phyloP scores from a whole-genome alignment of 2,113 vertebrate species.

The Melierax canorus region DNA sequence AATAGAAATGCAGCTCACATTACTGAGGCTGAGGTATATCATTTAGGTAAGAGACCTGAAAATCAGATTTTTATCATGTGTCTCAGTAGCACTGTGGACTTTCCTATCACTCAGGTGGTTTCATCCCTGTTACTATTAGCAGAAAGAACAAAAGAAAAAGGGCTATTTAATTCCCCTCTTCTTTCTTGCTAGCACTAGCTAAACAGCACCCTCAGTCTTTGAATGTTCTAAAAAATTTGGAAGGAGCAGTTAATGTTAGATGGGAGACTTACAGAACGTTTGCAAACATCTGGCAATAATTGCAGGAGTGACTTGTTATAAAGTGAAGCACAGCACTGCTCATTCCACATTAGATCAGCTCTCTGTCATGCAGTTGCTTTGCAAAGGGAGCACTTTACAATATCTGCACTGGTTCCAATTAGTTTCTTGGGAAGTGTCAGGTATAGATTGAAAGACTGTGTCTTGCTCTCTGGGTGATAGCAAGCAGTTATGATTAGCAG shows the following conservation, averaged over 20 bases:
- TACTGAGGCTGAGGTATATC: background rate
- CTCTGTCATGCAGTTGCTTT: background rate
- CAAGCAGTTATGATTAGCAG: background rate
- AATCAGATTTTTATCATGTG: background rate
- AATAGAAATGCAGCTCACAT: background rate
- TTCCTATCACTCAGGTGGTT: background rate
- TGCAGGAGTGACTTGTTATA: background rate
- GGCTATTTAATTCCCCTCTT: background rate
- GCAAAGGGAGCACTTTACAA: background rate
- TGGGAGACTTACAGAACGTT: background rate
- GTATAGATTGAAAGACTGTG: background rate
- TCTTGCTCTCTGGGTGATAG: background rate
- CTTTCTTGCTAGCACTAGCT: background rate
- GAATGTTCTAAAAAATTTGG: background rate
- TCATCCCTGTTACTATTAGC: background rate
- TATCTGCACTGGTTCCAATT: background rate
- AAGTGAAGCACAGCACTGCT: background rate
- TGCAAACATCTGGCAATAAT: constrained; percentile 26
- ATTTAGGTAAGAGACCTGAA: background rate
- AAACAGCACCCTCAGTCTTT: background rate
- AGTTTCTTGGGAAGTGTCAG: background rate
- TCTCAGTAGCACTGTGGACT: background rate
- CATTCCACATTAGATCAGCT: background rate
- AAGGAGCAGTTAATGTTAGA: background rate
- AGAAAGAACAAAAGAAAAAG: background rate